Base-by-base conservation (phyloP, 2,888 invertebrate species). In the Microplitis manilae region DNA sequence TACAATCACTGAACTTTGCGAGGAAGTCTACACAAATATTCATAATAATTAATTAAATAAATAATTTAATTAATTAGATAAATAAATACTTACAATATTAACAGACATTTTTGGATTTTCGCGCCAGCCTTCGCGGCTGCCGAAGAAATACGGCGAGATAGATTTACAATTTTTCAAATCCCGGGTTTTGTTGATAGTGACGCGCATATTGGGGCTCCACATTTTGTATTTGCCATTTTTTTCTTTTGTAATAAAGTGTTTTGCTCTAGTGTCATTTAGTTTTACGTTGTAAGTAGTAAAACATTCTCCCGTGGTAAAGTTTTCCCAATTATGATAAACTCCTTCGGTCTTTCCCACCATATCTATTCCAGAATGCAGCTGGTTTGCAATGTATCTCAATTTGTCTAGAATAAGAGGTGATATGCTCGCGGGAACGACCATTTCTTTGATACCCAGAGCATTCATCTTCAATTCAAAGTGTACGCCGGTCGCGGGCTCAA, bases 241-340 rank as follows among this genome's bases (percentile, higher is more conserved):
- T 50, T 75, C 69, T 15, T 67, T 39, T 0, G 75, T 68, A 6
- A 30, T 15, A 13, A 20, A 67, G 7, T 61, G 69, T 8, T 75
- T 7, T 30, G 65, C 8, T 30, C 7, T 73, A n/a, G 60, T 6
- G 39, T 68, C 15, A 13, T 38, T 9, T 5, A 71, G 79, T 2
- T 80, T 76, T 13, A 86, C 68, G 8, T 77, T 77, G 62, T 81
- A 85, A 2, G 78, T 77, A 8, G 84, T 82, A 17, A 75, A 79
- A 75, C 86, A 86, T 67, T 85, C 79, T 0, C 86, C 86, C 39
- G 83, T 84, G 0, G 83, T 79, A 61, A 84, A 86, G 65, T 82
- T 83, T 74, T 87, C 86, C 75, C 78, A 81, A 38, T 75, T 67
- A 40, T 82, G 79, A 73, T 84, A 84, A 5, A 78, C 64, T 9